These are phyloP conservation scores for Ochropleura plecta DNA, from an alignment of 2,888 invertebrate genomes.

Conservation along the genomic window DNA sequence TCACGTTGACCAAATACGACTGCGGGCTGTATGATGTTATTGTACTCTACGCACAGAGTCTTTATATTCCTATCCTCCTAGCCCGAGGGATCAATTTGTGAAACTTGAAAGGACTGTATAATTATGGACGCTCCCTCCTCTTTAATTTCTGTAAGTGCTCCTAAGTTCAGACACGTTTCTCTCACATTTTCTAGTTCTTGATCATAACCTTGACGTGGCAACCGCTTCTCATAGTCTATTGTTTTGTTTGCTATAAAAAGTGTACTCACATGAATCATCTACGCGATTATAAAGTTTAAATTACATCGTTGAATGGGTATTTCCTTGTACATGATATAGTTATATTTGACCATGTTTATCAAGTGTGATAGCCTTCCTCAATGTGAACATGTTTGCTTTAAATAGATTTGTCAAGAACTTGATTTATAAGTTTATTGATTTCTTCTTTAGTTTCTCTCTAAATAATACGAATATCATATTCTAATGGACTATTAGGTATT, in stretches of 20 bases:
- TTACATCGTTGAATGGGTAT: constrained; percentile 21
- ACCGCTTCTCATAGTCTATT: constrained; percentile 15
- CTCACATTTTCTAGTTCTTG: constrained; percentile 19
- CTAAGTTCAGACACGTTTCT: constrained; percentile 21
- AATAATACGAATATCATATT: constrained; percentile 22
- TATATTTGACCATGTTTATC: constrained; percentile 47
- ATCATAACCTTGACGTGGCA: constrained; percentile 18
- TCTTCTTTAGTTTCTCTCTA: constrained; percentile 11
- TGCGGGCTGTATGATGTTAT: constrained; percentile 14
- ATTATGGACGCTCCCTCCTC: constrained; percentile 48
- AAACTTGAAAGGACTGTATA: constrained; percentile 54
- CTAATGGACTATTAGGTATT: background rate
- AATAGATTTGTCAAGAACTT: constrained; percentile 12
- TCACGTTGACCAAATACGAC: constrained; percentile 22
- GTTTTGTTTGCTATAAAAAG: constrained; percentile 23
- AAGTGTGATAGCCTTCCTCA: constrained; percentile 50
- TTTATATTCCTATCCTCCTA: constrained; percentile 28
- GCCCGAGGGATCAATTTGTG: constrained; percentile 54
- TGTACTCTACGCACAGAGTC: constrained; percentile 16
- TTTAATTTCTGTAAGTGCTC: constrained; percentile 52
- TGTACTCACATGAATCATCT: constrained; percentile 17
- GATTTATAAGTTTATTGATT: constrained; percentile 21
- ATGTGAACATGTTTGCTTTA: constrained; percentile 24
- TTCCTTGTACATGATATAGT: constrained; percentile 43
- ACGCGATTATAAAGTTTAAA: constrained; percentile 7